Evolutionary conservation across 2,888 invertebrate species (phyloP).

Genomic region (Glaucopsyche alexis): DNA sequence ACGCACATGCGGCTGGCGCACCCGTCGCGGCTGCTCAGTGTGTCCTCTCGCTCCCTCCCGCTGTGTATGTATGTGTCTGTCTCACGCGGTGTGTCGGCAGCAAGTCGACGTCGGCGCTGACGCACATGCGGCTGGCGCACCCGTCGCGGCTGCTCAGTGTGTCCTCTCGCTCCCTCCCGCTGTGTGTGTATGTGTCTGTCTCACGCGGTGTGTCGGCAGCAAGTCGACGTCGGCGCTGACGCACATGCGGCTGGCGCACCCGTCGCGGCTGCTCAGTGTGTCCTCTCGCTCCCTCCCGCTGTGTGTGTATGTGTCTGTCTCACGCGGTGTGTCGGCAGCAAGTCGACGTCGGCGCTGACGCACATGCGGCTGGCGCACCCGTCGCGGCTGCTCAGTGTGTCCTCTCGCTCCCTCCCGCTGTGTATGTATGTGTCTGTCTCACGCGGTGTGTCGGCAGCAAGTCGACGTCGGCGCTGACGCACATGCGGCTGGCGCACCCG

Average conservation of each 20-base stretch:
- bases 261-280: too few species aligned
- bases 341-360: conserved; percentile 59
- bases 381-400: conserved; percentile 38
- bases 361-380: conserved; percentile 61
- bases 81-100: conserved; percentile 38
- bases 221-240: conserved; percentile 54
- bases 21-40: too few species aligned
- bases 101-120: conserved; percentile 59
- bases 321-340: conserved; percentile 41
- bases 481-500: not conserved
- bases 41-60: not conserved
- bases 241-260: not conserved
- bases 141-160: conserved; percentile 44
- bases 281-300: not conserved
- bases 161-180: not conserved
- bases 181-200: not conserved
- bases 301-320: not conserved
- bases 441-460: conserved; percentile 43
- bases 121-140: conserved; percentile 59
- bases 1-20: not conserved
- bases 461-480: conserved; percentile 51
- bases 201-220: conserved; percentile 36
- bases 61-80: not conserved
- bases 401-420: not conserved
- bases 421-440: not conserved